A percentile compares a stretch with the other conserved stretches of the same genome.
Conservation (phyloP, 2,888 invertebrate species). For the Allolobophora icterica region DNA sequence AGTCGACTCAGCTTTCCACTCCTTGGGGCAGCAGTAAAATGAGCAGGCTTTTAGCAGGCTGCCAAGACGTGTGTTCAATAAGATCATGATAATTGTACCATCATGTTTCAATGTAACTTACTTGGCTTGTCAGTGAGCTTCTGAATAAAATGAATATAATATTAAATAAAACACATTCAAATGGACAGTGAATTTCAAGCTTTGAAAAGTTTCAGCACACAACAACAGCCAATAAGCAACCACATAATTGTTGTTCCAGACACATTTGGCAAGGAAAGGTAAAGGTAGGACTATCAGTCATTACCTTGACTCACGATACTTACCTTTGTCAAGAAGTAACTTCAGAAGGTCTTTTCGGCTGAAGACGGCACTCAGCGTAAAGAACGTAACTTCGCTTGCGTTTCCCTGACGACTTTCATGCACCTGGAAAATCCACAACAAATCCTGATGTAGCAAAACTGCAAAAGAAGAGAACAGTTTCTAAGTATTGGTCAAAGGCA, state of each 20-base stretch:
- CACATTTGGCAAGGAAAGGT: neutral
- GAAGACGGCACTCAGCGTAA: constrained; percentile 45
- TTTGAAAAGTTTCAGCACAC: neutral
- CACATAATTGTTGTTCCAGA: neutral
- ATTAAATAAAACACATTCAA: too few species aligned
- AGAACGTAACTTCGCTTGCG: constrained; percentile 37
- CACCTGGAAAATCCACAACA: constrained; percentile 12
- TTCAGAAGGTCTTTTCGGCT: constrained; percentile 51
- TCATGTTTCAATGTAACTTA: too few species aligned
- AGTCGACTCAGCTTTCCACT: too few species aligned
- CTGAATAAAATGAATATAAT: too few species aligned
- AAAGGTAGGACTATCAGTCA: neutral
- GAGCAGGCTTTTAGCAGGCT: too few species aligned
- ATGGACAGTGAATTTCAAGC: neutral
- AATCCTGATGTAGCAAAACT: neutral
- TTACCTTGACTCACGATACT: neutral
- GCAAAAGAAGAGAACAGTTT: constrained; percentile 6
- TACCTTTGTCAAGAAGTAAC: constrained; percentile 53
- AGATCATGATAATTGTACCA: too few species aligned
- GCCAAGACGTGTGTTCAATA: too few species aligned
- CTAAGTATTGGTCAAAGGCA: neutral
- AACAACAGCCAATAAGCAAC: neutral
- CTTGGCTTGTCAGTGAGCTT: too few species aligned
- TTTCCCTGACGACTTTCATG: constrained; percentile 28
- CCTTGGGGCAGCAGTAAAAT: too few species aligned